Conservation (phyloP, 2,797 vertebrate genomes). For the Hippoglossus hippoglossus region DNA sequence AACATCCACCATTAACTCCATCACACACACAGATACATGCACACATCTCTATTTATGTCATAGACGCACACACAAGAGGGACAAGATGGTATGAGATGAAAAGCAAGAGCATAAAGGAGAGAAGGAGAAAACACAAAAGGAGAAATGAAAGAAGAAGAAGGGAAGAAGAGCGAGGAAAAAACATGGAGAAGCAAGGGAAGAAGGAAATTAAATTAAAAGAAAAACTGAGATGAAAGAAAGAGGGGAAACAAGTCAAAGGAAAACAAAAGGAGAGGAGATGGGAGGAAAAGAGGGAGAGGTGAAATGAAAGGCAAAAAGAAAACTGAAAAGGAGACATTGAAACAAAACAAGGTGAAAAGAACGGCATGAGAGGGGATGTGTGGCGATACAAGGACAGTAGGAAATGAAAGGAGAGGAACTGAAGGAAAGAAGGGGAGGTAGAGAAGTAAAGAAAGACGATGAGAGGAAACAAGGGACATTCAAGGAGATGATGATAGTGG, state of each 20-base stretch:
- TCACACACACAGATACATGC: slow-evolving; percentile 41
- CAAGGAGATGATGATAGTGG: background rate
- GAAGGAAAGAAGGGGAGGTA: too few species aligned
- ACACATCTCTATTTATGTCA: slow-evolving; percentile 23
- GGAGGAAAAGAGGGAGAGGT: too few species aligned
- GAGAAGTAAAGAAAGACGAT: too few species aligned
- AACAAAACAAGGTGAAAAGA: background rate
- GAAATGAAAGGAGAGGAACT: background rate
- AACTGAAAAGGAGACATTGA: background rate
- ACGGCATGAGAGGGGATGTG: too few species aligned
- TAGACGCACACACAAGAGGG: slow-evolving; percentile 19
- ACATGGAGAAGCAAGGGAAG: too few species aligned
- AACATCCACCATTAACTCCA: slow-evolving; percentile 72
- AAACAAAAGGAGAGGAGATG: background rate
- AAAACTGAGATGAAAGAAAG: background rate
- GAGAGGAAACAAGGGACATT: background rate
- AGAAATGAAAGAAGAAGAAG: background rate
- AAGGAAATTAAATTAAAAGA: background rate
- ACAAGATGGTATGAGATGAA: background rate
- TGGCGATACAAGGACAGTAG: too few species aligned
- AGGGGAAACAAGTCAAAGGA: background rate
- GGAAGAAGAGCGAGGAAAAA: background rate
- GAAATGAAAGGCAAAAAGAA: background rate
- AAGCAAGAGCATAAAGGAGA: background rate
- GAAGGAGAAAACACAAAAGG: background rate